Evolutionary conservation across 2,888 invertebrate genomes (phyloP), one percentile per base, ranked within the genome.

Genomic region (Tholera decimalis): DNA sequence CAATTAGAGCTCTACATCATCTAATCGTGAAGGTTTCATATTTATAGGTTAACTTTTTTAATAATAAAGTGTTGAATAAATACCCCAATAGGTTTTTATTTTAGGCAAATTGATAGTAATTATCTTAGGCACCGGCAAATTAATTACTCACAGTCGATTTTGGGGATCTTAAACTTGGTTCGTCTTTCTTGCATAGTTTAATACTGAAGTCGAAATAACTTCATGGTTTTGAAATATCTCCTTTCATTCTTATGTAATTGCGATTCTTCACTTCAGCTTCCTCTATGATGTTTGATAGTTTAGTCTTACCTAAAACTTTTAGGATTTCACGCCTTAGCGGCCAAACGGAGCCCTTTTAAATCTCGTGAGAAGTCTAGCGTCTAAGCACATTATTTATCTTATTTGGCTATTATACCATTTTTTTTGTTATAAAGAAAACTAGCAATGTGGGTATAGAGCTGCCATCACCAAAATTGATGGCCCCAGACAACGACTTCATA

Each of bases 1-100:
- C 37, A 73, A 77, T 65, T 77, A 58, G 28, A 33, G 35, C 58
- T 53, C 73, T 73, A 73, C 66, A 46, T 59, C 47, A 65, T 47
- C 20, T 37, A 51, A 43, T 20, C 37, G 50, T 65, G 73, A 73
- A 73, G 73, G 78, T 73, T 72, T 55, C 8, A 39, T 55, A 55
- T 22, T n/a, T 22, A 62, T 49, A 24, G 26, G 26, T 49, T 77
- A 58, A 55, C 64, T 50, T 58, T 15, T 55, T 58, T 58, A 8
- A 56, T 20, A 35, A 66, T 53, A 53, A 73, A 73, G 15, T 24
- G 24, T 72, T 49, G 3, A 49, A 47, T 57, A 33, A 41, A 56
- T 49, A 22, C 24, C 28, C n/a, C 35, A 46, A 44, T 22, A 24
- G 33, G 24, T 60, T 55, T 51, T 13, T 35, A 39, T 67, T 41